phyloP scores from a whole-genome alignment of 2,113 vertebrate genomes.

The Sitta europaea region DNA sequence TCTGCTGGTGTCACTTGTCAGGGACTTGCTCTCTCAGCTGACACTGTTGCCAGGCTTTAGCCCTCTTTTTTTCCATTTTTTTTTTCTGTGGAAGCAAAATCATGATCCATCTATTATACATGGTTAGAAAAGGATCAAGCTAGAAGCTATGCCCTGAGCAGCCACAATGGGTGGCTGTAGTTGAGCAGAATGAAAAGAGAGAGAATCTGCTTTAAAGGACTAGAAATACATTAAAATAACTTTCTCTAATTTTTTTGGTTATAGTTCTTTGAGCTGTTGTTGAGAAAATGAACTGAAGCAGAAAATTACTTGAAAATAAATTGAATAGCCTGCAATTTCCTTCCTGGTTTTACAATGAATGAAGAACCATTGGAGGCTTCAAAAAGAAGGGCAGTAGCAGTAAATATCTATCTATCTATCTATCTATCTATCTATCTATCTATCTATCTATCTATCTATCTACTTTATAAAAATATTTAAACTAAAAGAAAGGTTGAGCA shows the following conservation, averaged over 20 bases:
- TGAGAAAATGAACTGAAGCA: slow-evolving; percentile 17
- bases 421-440: not conserved
- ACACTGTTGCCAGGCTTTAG: not conserved
- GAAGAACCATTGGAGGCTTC: not conserved
- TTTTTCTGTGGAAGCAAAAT: slow-evolving; percentile 7
- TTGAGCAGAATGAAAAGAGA: not conserved
- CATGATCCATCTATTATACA: slow-evolving; percentile 33
- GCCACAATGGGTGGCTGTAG: not conserved
- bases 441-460: not conserved
- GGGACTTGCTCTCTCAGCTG: slow-evolving; percentile 34
- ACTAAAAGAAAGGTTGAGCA: not conserved
- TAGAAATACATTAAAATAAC: not conserved
- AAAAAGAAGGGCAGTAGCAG: not conserved
- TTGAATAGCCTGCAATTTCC: not conserved
- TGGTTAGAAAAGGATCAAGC: slow-evolving; percentile 24
- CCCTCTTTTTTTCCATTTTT: not conserved
- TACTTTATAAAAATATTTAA: not conserved
- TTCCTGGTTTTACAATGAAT: not conserved
- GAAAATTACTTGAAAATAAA: slow-evolving; percentile 30
- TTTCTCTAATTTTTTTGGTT: not conserved
- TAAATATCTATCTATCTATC: not conserved
- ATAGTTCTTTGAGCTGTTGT: not conserved
- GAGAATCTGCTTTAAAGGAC: not conserved
- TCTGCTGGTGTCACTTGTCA: slow-evolving; percentile 5
- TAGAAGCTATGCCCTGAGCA: slow-evolving; percentile 7